These are phyloP conservation scores for Parnassius glacialis DNA, from an alignment of 2,888 invertebrate genomes.

Conservation along the genomic window DNA sequence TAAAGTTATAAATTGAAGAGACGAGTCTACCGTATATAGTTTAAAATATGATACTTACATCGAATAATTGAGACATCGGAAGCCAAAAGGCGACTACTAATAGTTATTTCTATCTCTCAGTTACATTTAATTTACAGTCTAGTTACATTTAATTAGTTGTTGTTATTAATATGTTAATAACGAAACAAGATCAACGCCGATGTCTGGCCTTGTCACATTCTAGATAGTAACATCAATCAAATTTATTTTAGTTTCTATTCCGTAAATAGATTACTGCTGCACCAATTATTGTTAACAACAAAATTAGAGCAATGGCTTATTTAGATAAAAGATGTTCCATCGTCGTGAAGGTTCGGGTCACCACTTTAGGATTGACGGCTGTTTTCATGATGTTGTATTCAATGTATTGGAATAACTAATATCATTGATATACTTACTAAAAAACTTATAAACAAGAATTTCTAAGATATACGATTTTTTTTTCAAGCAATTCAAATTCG, in stretches of 20 bases:
- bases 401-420: no score
- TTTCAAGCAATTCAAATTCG: no score
- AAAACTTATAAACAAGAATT: no score
- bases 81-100: constrained; percentile 42
- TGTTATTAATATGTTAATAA: constrained; percentile 52
- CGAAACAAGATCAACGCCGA: constrained; percentile 49
- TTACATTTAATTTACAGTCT: constrained; percentile 44
- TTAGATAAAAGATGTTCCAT: constrained; percentile 39
- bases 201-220: constrained; percentile 62
- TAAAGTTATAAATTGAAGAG: constrained; percentile 16
- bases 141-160: constrained; percentile 53
- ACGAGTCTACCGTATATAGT: constrained; percentile 12
- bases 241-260: constrained; percentile 47
- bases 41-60: constrained; percentile 24
- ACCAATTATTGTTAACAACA: constrained; percentile 41
- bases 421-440: no score
- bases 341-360: constrained; percentile 38
- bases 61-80: constrained; percentile 31
- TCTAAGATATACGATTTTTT: no score
- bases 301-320: constrained; percentile 44
- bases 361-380: constrained; percentile 15
- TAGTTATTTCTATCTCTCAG: constrained; percentile 53
- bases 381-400: no score
- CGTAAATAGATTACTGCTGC: constrained; percentile 49
- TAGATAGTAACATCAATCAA: constrained; percentile 60